A percentile compares a stretch with the other conserved stretches of the same genome.
Conservation (phyloP, 1,140 invertebrate genomes). For the Habropoda laboriosa region DNA sequence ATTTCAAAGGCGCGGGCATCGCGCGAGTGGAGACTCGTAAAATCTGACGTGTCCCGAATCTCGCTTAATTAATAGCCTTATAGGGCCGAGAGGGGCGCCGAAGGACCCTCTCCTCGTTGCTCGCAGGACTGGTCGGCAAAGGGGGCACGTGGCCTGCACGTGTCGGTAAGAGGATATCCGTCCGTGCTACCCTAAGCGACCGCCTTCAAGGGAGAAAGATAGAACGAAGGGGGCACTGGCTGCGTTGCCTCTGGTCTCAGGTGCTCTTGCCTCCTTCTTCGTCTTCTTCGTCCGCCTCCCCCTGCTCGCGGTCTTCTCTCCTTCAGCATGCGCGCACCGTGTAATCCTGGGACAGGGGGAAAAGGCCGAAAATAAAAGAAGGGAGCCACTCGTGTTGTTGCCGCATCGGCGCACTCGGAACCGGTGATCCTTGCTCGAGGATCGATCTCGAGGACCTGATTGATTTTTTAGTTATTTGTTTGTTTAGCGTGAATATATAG, state of each 20-base stretch:
- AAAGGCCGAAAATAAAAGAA: conserved; percentile 40
- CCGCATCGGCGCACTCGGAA: conserved; percentile 14
- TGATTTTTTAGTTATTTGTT: not conserved
- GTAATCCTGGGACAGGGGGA: conserved; percentile 29
- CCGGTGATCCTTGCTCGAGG: conserved; percentile 6
- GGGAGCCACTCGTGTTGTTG: conserved; percentile 30
- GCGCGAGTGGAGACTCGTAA: conserved; percentile 56
- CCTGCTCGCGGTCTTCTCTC: not conserved
- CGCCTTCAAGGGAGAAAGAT: conserved; percentile 45
- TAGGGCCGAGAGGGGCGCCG: conserved; percentile 43
- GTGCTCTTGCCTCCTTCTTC: conserved; percentile 44
- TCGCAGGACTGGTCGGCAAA: conserved; percentile 63
- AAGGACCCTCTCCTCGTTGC: conserved; percentile 48
- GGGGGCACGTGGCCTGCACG: conserved; percentile 77
- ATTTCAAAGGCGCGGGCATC: conserved; percentile 57
- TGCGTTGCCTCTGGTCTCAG: conserved; percentile 49
- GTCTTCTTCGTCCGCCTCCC: not conserved
- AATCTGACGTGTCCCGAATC: conserved; percentile 77
- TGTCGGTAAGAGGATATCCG: conserved; percentile 81
- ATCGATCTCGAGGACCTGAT: not conserved
- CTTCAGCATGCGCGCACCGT: conserved; percentile 12
- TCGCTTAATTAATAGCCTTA: conserved; percentile 79
- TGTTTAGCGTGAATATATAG: too few species aligned
- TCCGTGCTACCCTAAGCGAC: conserved; percentile 62
- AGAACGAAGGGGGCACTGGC: conserved; percentile 31